Base-by-base conservation (phyloP, 2,113 vertebrate genomes). In the Syngnathoides biaculeatus region DNA sequence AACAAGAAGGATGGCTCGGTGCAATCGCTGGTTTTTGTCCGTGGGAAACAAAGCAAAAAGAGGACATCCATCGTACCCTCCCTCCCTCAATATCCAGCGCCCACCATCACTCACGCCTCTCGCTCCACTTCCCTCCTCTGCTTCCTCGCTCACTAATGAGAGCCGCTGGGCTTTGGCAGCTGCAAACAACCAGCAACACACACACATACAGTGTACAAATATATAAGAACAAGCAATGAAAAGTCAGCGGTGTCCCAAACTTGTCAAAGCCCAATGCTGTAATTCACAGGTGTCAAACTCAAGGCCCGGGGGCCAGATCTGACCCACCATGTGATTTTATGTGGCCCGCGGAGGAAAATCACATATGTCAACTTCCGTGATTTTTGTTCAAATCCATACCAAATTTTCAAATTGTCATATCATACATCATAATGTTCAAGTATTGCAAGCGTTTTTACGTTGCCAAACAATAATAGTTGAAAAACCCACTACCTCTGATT, bases 151-250 rank as follows among this genome's bases (percentile, higher is more conserved):
- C 77, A 59, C 80, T 89, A 90, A 90, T 90, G 87, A 90, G 86
- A 79, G 78, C 84, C 79, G 47, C 72, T 82, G 87, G 88, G 87
- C 80, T 84, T 89, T 90, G 78, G 77, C 72, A 39, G 80, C 64
- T 72, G 75, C 77, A 63, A 78, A 85, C 83, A 84, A 80, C 73
- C 80, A 63, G 72, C 71, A 15, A 17, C 15, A 48, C 45, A 20
- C 15, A 48, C 4, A 22, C 7, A 52, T 0, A 52, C 8, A 3
- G 45, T 48, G 2, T 17, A 48, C 45, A 48, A 48, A 48, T 48
- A 5, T 17, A 17, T 17, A 48, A 17, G 45, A 15, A 48, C 60
- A 80, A 30, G 13, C 0, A 9, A 52, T 35, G 68, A 17, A 26
- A 26, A 61, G 19, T 13, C 45, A 24, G 42, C 42, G n/a, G 26